Evolutionary conservation across 23 tunicate genomes (phyloP), one percentile per base, ranked within the genome.

Genomic region (Pegea sp.): DNA sequence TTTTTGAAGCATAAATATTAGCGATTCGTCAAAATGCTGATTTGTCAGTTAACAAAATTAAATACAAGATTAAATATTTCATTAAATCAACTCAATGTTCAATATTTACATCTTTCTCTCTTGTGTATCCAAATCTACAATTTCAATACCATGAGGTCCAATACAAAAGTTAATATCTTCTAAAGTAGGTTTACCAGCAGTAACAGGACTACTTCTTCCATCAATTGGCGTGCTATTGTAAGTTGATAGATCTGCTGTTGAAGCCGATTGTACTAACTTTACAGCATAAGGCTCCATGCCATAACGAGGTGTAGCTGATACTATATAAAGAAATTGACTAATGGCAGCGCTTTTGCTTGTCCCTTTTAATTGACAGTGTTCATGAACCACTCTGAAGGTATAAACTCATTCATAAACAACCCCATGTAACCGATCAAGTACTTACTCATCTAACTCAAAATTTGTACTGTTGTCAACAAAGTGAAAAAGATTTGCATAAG

Each of bases 81-180:
- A n/a, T n/a, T n/a, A n/a, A n/a, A n/a, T n/a, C n/a, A n/a, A n/a
- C n/a, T n/a, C n/a, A n/a, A n/a, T n/a, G n/a, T n/a, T n/a, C n/a
- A n/a, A n/a, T n/a, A n/a, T n/a, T n/a, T n/a, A 38, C 86, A 58
- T 66, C 48, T 67, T 59, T 13, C 42, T 60, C 43, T 66, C 86
- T 29, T 68, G 31, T 11, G 62, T 59, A 22, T 68, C 64, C 43
- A 61, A 69, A 0, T 66, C 66, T 16, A 68, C 60, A 33, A 75
- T 61, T 42, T 75, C 73, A 26, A 75, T 31, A 6, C 86, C 86
- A 0, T 28, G 50, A 4, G 86, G 86, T 1, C 86, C 86, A 33
- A 75, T 60, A 28, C 68, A 16, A 34, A 75, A 29, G 5, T 43
- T 30, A 28, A 67, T 69, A 27, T 66, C 56, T 22, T 57, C 30